These are phyloP conservation scores for Enteromius afrohamiltoni DNA, from an alignment of 2,797 vertebrate species.

Conservation along the genomic window DNA sequence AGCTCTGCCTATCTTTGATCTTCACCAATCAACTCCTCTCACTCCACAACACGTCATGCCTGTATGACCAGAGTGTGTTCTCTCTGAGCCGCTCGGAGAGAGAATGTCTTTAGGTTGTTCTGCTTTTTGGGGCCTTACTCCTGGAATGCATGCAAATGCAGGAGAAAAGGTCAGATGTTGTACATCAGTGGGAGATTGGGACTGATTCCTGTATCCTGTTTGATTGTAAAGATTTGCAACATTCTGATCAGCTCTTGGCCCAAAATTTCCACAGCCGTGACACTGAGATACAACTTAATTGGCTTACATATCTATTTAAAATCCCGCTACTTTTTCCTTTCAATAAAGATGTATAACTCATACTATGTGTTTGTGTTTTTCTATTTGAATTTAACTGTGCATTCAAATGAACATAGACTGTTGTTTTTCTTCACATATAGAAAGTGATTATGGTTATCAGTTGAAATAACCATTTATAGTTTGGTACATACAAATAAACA, in stretches of 20 bases:
- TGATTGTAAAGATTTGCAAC: constrained; percentile 35
- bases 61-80: constrained; percentile 47
- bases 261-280: constrained; percentile 86
- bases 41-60: constrained; percentile 47
- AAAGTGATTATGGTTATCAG: background rate
- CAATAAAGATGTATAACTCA: constrained; percentile 83
- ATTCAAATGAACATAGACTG: too few species aligned
- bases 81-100: constrained; percentile 44
- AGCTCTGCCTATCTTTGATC: constrained; percentile 48
- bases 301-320: constrained; percentile 94
- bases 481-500: too few species aligned
- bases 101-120: constrained; percentile 51
- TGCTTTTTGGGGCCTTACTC: constrained; percentile 52
- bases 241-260: constrained; percentile 53
- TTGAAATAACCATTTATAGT: background rate
- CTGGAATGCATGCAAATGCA: constrained; percentile 57
- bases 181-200: constrained; percentile 49
- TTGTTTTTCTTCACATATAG: background rate
- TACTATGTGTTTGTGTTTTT: constrained; percentile 16
- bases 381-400: background rate
- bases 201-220: constrained; percentile 50
- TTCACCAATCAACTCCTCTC: constrained; percentile 42
- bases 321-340: constrained; percentile 79
- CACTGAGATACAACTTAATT: constrained; percentile 90
- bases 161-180: constrained; percentile 43